Evolutionary conservation across 2,888 invertebrate genomes (phyloP).

Genomic region (Euplagia quadripunctaria): DNA sequence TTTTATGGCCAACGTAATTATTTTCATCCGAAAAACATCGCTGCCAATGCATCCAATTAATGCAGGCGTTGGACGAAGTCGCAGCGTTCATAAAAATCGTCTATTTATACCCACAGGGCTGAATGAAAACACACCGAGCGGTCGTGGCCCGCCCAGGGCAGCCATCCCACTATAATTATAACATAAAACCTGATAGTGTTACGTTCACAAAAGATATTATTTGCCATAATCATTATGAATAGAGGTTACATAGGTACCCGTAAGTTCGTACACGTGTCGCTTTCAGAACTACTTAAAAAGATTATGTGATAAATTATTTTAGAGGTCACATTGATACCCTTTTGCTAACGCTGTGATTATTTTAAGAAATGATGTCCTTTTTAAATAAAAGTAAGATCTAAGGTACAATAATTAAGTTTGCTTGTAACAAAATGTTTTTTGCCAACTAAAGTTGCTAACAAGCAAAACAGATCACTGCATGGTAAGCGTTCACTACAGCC

Average conservation of each 20-base stretch:
- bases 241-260: conserved; percentile 43
- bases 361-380: background rate
- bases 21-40: conserved; percentile 69
- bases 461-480: background rate
- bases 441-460: background rate
- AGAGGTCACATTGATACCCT: background rate
- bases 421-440: background rate
- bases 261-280: conserved; percentile 46
- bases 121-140: conserved; percentile 65
- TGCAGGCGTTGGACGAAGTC: conserved; percentile 64
- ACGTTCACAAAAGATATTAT: conserved; percentile 60
- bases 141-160: conserved; percentile 41
- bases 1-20: conserved; percentile 72
- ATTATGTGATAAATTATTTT: conserved; percentile 22
- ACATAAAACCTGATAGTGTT: conserved; percentile 65
- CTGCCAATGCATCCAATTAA: conserved; percentile 82
- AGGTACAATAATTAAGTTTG: background rate
- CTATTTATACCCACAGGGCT: conserved; percentile 50
- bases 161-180: conserved; percentile 61
- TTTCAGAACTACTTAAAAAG: conserved; percentile 33
- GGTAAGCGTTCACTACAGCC: background rate
- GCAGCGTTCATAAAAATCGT: conserved; percentile 70
- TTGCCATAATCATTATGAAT: conserved; percentile 56
- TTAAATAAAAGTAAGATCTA: background rate
- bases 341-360: background rate